phyloP scores from a whole-genome alignment of 2,888 invertebrate genomes.

The Epsilonema sp. region DNA sequence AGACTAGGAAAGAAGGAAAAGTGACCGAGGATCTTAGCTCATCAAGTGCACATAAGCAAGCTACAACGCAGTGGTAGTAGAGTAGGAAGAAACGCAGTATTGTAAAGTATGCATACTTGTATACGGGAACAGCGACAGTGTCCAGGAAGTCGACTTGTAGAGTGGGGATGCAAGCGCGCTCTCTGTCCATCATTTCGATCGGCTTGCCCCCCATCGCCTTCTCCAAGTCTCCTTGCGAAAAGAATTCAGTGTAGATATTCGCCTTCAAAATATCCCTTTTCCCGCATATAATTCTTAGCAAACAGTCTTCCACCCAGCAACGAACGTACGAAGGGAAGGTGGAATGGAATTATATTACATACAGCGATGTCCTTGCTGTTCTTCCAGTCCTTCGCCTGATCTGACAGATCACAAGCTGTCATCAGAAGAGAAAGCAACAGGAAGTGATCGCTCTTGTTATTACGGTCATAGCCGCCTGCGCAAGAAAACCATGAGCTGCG shows the following conservation, averaged over 20 bases:
- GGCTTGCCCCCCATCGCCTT: slow-evolving; percentile 54
- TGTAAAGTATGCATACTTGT: no score
- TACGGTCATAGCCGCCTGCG: slow-evolving; percentile 38
- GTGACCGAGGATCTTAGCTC: no score
- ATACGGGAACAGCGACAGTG: slow-evolving; percentile 40
- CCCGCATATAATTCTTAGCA: no score
- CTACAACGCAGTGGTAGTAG: no score
- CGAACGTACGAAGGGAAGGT: no score
- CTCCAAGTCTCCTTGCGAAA: slow-evolving; percentile 64
- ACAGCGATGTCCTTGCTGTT: slow-evolving; percentile 35
- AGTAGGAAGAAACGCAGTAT: no score
- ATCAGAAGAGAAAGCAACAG: slow-evolving; percentile 52
- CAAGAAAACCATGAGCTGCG: no score
- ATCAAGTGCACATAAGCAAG: no score
- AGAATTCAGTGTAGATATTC: slow-evolving; percentile 59
- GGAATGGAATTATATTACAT: no score
- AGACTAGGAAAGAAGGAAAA: no score
- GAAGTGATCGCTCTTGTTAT: slow-evolving; percentile 40
- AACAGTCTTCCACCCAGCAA: no score
- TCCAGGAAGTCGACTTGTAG: slow-evolving; percentile 54
- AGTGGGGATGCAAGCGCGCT: slow-evolving; percentile 57
- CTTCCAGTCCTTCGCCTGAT: slow-evolving; percentile 53
- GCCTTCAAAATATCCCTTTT: slow-evolving; percentile 42
- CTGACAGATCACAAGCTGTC: slow-evolving; percentile 64
- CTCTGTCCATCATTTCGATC: slow-evolving; percentile 55